Base-by-base conservation (phyloP, 1,140 invertebrate genomes). In the Monochamus saltuarius region DNA sequence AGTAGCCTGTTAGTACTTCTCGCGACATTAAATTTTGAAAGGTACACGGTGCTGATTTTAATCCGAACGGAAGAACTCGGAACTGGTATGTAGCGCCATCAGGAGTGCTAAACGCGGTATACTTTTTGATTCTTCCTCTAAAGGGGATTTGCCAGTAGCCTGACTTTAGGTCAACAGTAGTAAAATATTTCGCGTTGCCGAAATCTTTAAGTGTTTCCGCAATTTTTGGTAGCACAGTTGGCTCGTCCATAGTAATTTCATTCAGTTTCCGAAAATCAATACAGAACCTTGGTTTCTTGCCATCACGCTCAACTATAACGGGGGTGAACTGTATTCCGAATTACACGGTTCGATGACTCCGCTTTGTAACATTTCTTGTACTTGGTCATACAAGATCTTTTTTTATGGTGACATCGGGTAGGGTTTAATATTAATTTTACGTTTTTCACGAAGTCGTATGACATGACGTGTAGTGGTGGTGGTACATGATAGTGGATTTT, bases 241-340 rank as follows among this genome's bases (percentile, higher is more conserved):
- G 53, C n/a, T 75, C 73, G 11, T 67, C 61, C 7, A 56, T 64
- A 0, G 76, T 82, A 0, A 78, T 66, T 0, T 50, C 36, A 63
- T 84, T 80, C 14, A 80, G 43, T 17, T 53, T 62, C 6, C 77
- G 50, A 52, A 64, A 79, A 52, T 80, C 76, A 0, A 78, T 67
- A 47, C 76, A 77, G 10, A 78, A 52, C 11, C 76, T 39, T 10
- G 69, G 46, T 0, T 56, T 56, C 0, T 63, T 65, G 36, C 64
- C 63, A 13, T 64, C 59, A 34, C 59, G 59, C n/a, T 29, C 37
- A 0, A 69, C 67, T 1, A 65, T 40, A 4, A 64, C 62, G 58
- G 29, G 16, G 64, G 62, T 0, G 59, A 64, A 8, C 17, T 40
- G 16, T 56, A 68, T 0, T 46, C 14, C 34, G 54, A 59, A 0